A percentile compares a stretch with the other conserved stretches of the same genome.
These are phyloP conservation scores for Apotomis capreana DNA, from an alignment of 2,888 invertebrate genomes.

Conservation along the genomic window DNA sequence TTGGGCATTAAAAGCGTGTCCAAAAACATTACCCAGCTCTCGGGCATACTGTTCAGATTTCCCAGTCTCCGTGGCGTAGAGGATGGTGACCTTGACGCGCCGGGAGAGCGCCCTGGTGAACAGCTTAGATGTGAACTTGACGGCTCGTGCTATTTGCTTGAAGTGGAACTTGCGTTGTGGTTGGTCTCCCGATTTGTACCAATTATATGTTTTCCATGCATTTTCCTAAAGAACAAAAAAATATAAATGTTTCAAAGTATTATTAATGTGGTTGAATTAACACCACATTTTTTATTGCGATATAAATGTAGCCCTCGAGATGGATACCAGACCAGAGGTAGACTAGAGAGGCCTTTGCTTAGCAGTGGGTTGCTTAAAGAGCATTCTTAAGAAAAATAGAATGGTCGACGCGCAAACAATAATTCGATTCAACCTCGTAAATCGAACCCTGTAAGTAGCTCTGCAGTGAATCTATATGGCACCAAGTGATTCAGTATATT, in stretches of 20 bases:
- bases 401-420: no score
- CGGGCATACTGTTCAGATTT: conserved; percentile 97
- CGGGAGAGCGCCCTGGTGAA: conserved; percentile 96
- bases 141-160: conserved; percentile 97
- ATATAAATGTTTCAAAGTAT: background rate
- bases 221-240: background rate
- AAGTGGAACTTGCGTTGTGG: conserved; percentile 95
- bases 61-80: conserved; percentile 98
- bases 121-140: conserved; percentile 97
- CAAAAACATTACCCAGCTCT: conserved; percentile 93
- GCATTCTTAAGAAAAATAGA: no score
- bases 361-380: no score
- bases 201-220: conserved; percentile 95
- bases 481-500: no score
- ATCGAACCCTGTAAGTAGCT: no score
- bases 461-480: no score
- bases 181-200: conserved; percentile 88
- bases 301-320: no score
- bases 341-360: no score
- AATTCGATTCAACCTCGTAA: no score
- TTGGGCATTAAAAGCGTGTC: conserved; percentile 97
- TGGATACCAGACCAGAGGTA: no score
- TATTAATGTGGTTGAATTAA: no score
- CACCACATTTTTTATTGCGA: no score
- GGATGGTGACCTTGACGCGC: conserved; percentile 96